phyloP scores from a whole-genome alignment of 2,797 vertebrate species.

The Potorous gilbertii region DNA sequence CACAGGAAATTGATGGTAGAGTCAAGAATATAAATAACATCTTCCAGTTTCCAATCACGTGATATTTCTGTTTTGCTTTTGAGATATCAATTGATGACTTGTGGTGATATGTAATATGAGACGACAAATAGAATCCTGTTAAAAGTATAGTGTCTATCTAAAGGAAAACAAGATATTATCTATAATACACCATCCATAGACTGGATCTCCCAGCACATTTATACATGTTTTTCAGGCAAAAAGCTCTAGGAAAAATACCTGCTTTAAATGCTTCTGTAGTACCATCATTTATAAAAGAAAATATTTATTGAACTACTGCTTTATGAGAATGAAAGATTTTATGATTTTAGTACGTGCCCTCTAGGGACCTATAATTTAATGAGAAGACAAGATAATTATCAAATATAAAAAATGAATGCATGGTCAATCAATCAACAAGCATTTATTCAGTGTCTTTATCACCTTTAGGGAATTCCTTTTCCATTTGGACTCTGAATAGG shows the following conservation, averaged over 20 bases:
- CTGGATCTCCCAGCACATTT: not conserved
- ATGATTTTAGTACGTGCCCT: not conserved
- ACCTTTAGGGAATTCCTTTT: not conserved
- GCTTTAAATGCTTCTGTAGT: not conserved
- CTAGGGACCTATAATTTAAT: not conserved
- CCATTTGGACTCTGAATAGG: not conserved
- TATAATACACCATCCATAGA: not conserved
- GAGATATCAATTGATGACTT: not conserved
- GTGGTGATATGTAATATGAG: not conserved
- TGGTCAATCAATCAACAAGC: not conserved
- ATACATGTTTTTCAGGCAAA: not conserved
- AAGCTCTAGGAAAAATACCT: not conserved
- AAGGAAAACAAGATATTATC: not conserved
- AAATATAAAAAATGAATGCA: not conserved
- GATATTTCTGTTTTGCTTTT: not conserved
- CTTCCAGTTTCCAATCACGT: not conserved
- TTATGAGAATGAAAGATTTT: not conserved
- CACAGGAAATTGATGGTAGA: not conserved
- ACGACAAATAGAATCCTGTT: not conserved
- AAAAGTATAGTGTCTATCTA: not conserved
- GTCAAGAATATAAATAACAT: not conserved
- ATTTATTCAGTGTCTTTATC: not conserved
- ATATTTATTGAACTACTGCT: not conserved
- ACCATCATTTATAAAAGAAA: not conserved
- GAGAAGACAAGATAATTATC: not conserved